Percentiles rank a stretch among this genome's conserved stretches.
These are phyloP conservation scores for Galago senegalensis DNA, from an alignment of 2,797 vertebrate species.

Conservation along the genomic window DNA sequence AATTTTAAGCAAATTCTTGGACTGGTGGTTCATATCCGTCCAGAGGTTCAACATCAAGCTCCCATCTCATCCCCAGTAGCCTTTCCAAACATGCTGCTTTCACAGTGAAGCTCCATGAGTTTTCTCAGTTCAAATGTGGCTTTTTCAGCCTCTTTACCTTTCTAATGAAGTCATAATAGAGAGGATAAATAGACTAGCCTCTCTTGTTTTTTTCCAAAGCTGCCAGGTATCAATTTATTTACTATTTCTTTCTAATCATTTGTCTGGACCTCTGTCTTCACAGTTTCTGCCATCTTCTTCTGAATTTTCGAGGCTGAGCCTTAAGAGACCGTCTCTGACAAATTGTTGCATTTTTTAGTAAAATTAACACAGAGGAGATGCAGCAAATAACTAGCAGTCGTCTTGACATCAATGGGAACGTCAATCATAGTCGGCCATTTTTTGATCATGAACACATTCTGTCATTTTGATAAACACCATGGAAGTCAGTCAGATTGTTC, in stretches of 20 bases:
- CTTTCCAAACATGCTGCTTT: not conserved
- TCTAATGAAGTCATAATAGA: not conserved
- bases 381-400: not conserved
- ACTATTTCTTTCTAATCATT: conserved; percentile 95
- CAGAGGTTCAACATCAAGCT: not conserved
- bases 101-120: not conserved
- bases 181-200: not conserved
- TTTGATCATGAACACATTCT: not conserved
- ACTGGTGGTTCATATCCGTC: not conserved
- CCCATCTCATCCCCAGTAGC: not conserved
- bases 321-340: conserved; percentile 98
- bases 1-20: not conserved
- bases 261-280: conserved; percentile 97
- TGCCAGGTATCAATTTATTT: not conserved
- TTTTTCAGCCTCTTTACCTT: not conserved
- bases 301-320: conserved; percentile 96
- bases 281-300: conserved; percentile 98
- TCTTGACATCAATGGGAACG: not conserved
- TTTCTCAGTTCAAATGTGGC: not conserved
- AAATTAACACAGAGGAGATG: not conserved
- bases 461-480: not conserved
- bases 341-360: conserved; percentile 90
- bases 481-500: not conserved
- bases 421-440: not conserved
- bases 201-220: not conserved